Evolutionary conservation across 2,113 vertebrate species (phyloP).

Genomic region (Perognathus longimembris): DNA sequence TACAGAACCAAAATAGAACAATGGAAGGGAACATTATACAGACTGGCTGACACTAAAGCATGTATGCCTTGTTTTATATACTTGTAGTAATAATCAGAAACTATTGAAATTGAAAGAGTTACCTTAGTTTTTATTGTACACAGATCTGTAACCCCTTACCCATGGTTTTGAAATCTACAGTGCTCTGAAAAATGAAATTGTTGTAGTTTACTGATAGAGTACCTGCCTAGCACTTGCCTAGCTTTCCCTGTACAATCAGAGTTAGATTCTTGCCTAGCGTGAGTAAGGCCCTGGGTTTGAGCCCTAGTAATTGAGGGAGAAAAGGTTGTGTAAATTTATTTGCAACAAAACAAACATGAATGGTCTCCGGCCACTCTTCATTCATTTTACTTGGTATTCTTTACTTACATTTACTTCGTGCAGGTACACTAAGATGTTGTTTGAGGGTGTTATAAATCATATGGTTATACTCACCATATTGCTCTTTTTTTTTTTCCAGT

Average conservation of each 20-base stretch:
- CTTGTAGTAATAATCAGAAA: not conserved
- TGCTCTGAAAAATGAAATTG: conserved; percentile 3
- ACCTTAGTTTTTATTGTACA: not conserved
- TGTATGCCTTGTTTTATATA: not conserved
- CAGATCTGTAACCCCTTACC: not conserved
- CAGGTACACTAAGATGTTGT: not conserved
- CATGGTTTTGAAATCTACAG: conserved; percentile 7
- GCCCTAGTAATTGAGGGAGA: too few species aligned
- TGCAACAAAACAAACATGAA: not conserved
- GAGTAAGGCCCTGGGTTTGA: too few species aligned
- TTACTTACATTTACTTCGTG: not conserved
- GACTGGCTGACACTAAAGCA: not conserved
- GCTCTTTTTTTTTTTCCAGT: too few species aligned
- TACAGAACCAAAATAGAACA: not conserved
- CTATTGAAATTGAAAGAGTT: not conserved
- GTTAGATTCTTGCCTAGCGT: too few species aligned
- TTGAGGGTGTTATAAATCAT: not conserved
- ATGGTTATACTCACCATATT: not conserved
- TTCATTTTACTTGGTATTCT: not conserved
- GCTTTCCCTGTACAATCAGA: too few species aligned
- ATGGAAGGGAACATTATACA: not conserved
- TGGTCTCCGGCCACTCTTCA: not conserved
- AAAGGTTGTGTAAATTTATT: not conserved
- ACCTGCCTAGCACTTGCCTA: too few species aligned
- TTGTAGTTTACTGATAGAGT: too few species aligned